A percentile compares a stretch with the other conserved stretches of the same genome.
Conservation (phyloP, 2,113 vertebrate species). For the Grus americana region DNA sequence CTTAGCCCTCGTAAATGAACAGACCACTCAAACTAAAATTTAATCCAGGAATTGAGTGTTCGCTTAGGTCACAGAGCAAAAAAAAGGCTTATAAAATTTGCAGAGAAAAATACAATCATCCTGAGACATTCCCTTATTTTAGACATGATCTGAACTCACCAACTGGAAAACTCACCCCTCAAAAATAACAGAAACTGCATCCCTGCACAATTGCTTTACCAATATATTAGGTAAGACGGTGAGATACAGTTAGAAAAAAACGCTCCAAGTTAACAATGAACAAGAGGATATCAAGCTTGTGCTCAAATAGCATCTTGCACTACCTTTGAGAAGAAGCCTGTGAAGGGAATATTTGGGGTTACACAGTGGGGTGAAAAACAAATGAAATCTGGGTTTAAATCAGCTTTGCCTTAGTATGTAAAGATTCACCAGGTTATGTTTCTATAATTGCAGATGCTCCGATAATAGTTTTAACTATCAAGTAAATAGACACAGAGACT, state of each 20-base stretch:
- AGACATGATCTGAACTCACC: background rate
- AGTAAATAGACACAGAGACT: background rate
- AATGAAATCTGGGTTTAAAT: background rate
- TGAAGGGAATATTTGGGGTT: background rate
- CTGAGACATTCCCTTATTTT: background rate
- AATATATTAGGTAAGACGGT: background rate
- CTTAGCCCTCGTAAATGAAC: background rate
- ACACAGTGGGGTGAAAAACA: background rate
- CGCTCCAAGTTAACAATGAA: background rate
- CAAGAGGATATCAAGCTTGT: background rate
- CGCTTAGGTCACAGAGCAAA: background rate
- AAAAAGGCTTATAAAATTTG: background rate
- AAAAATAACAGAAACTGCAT: background rate
- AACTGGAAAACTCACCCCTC: background rate
- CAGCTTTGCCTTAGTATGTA: background rate
- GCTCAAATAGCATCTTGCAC: background rate
- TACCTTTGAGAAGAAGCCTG: background rate
- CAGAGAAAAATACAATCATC: background rate
- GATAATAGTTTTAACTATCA: background rate
- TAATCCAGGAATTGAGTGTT: background rate
- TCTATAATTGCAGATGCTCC: background rate
- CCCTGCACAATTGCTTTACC: background rate
- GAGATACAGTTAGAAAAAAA: background rate
- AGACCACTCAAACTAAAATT: background rate
- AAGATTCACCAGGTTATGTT: background rate